Evolutionary conservation across 2,888 invertebrate species (phyloP).

Genomic region (Cinara cedri): DNA sequence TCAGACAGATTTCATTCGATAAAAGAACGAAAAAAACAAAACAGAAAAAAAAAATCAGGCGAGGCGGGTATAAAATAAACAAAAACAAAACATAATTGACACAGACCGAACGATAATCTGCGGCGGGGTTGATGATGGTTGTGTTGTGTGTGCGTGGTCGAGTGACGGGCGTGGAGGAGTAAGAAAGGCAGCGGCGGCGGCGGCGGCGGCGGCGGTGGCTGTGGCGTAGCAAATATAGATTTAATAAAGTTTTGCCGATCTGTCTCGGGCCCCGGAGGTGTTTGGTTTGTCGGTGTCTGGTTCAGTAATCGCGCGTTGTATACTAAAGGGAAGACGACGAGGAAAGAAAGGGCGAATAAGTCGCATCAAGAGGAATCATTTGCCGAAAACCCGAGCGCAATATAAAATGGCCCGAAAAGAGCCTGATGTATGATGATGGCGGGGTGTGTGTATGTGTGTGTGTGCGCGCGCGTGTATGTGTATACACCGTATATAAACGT

Average conservation of each 20-base stretch:
- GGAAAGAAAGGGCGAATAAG: constrained; percentile 39
- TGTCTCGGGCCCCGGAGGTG: constrained; percentile 46
- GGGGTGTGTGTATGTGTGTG: neutral
- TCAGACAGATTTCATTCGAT: constrained; percentile 6
- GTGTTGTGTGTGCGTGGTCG: neutral
- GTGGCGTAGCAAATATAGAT: constrained; percentile 47
- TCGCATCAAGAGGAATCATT: constrained; percentile 52
- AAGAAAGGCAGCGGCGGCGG: neutral
- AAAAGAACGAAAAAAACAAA: constrained; percentile 19
- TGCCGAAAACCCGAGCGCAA: constrained; percentile 43
- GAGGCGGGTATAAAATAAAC: constrained; percentile 24
- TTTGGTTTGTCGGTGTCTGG: constrained; percentile 55
- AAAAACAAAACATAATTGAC: constrained; percentile 50
- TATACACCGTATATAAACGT: neutral
- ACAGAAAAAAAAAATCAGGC: no score
- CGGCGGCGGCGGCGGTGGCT: constrained; percentile 11
- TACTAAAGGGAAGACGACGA: neutral
- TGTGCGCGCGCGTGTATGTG: constrained; percentile 1
- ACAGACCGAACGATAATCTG: constrained; percentile 49
- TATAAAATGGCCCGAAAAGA: constrained; percentile 53
- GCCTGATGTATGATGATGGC: neutral
- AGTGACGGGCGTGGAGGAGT: no score
- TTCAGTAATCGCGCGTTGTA: constrained; percentile 36
- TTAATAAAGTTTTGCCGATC: constrained; percentile 51
- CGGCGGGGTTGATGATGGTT: constrained; percentile 3